Evolutionary conservation across 1,140 invertebrate species (phyloP), one percentile per base, ranked within the genome.

Genomic region (Leptonema lineaticorne): DNA sequence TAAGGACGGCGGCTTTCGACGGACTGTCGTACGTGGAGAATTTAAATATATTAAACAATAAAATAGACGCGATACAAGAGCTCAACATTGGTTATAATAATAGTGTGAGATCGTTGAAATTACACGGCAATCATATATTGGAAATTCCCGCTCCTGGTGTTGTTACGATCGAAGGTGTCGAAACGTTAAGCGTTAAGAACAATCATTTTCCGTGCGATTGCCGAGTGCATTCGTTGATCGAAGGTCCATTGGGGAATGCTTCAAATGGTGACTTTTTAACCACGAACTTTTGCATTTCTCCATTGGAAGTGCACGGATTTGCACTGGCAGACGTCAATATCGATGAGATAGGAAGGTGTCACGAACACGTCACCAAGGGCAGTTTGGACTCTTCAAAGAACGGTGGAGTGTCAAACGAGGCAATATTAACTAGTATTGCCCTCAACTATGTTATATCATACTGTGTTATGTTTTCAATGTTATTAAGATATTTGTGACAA

Each of bases 181-280:
- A 86, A 48, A 84, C 85, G 30, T 75, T 92, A 26, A 87, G 86
- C 72, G 86, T 91, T 56, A 79, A 86, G 6, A 85, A 86, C 5
- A 94, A 94, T 77, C 91, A 92, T 75, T 90, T 93, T 74, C 91
- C 92, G 0, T 94, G 92, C 75, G 91, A 92, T 76, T 94, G 91
- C 71, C 90, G 90, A 68, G 85, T 90, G 3, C 88, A 91, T 72
- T 87, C 89, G 33, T 83, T 92, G 8, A 79, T 92, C 9, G 86
- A 88, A 24, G 90, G 90, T 56, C 88, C 90, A 11, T 81, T 93
- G 57, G 88, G 87, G 3, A 85, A 91, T 73, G 86, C 86, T 1
- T 84, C 85, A 14, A 74, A 80, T 27, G 80, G 79, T 37, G 86
- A 90, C 26, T 93, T 94, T 74, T 84, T 87, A 14, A 81, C 85